Evolutionary conservation across 2,888 invertebrate genomes (phyloP), one percentile per base, ranked within the genome.

Genomic region (Drosophila paramelanica): DNA sequence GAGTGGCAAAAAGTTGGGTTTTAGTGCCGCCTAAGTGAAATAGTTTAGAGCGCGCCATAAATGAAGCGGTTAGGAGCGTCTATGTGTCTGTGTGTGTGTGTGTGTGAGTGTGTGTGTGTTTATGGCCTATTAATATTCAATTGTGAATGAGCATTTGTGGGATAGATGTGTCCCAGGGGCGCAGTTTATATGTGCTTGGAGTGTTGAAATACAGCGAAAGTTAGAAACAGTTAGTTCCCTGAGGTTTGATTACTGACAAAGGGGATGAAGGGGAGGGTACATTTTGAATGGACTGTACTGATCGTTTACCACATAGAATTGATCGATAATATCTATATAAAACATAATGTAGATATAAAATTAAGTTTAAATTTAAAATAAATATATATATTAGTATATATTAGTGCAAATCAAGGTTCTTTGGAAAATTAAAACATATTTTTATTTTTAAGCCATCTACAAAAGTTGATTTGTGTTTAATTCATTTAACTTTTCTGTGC

Each of bases 91-190:
- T 36, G 27, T 52, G 25, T 42, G 27, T 13, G 33, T 50, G 25
- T 20, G 33, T 14, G 25, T 53, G 42, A 49, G 42, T 13, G 41
- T n/a, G 58, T 17, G 64, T 62, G 55, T 66, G 59, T 73, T 79
- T 81, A 81, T 71, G 71, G 74, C 55, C 81, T 75, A 81, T 79
- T 81, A 79, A 79, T 79, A 81, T 81, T 78, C 79, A 79, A 79
- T 79, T 78, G 78, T 49, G 62, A 67, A 62, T 41, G 57, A 50
- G 67, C 60, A 52, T 69, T 73, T 76, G 66, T 69, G 65, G 50
- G 60, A 33, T 55, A 36, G 33, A 59, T 64, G 60, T 33, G 42
- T 69, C 78, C 69, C 76, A 33, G 56, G 69, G 61, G 76, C 36
- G 74, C 61, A 65, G 49, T 68, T 68, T 43, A 43, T 53, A 51